Percentiles rank a stretch among this genome's conserved stretches.
Conservation (phyloP, 1,140 invertebrate species). For the Bombyx mori region ASM3026992v2 NC_085127.1:5468501-5469000, state of each 20-base stretch:
- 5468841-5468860: conserved; percentile 15
- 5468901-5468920: background rate
- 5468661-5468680: conserved; percentile 64
- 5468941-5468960: background rate
- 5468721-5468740: conserved; percentile 64
- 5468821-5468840: conserved; percentile 15
- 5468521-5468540: background rate
- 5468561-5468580: conserved; percentile 14
- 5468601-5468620: conserved; percentile 54
- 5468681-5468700: conserved; percentile 81
- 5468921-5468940: background rate
- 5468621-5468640: conserved; percentile 80
- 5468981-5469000: background rate
- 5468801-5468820: conserved; percentile 22
- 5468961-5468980: background rate
- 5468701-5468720: conserved; percentile 77
- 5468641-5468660: conserved; percentile 70
- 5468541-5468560: conserved; percentile 5
- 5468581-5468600: conserved; percentile 21
- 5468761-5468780: conserved; percentile 71
- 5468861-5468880: conserved; percentile 5
- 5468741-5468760: conserved; percentile 75
- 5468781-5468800: conserved; percentile 27
- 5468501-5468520: background rate
- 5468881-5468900: conserved; percentile 14